Percentiles rank a stretch among this genome's conserved stretches.
Conservation (phyloP, 2,113 vertebrate species). For the Gnathonemus echidnorhynchus region DNA sequence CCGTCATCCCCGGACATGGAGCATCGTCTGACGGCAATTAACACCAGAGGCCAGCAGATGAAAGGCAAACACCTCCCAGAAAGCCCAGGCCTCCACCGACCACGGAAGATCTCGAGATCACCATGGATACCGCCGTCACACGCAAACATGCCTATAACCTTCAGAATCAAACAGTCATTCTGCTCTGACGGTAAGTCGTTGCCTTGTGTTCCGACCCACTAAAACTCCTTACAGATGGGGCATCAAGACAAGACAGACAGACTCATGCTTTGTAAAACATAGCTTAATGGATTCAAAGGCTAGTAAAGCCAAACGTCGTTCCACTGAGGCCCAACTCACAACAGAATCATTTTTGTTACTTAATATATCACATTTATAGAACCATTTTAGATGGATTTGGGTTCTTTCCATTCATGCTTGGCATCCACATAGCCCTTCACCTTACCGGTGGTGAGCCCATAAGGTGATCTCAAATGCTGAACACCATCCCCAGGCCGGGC, state of each 20-base stretch:
- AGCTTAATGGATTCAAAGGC: neutral
- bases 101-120: conserved; percentile 19
- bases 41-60: neutral
- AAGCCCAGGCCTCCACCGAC: neutral
- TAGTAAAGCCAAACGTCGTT: neutral
- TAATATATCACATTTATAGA: neutral
- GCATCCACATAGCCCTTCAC: neutral
- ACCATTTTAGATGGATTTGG: neutral
- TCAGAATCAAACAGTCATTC: neutral
- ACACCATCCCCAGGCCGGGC: neutral
- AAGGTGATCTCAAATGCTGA: neutral
- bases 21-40: neutral
- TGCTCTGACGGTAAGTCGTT: neutral
- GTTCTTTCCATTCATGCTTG: neutral
- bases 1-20: neutral
- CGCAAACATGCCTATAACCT: neutral
- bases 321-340: neutral
- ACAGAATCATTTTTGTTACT: neutral
- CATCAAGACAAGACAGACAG: neutral
- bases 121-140: conserved; percentile 19
- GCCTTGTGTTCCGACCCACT: neutral
- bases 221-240: neutral
- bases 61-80: neutral
- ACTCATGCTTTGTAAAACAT: neutral
- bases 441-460: neutral